Evolutionary conservation across 1,140 invertebrate genomes (phyloP), one percentile per base, ranked within the genome.

Genomic region (Muscidifurax raptorellus): DNA sequence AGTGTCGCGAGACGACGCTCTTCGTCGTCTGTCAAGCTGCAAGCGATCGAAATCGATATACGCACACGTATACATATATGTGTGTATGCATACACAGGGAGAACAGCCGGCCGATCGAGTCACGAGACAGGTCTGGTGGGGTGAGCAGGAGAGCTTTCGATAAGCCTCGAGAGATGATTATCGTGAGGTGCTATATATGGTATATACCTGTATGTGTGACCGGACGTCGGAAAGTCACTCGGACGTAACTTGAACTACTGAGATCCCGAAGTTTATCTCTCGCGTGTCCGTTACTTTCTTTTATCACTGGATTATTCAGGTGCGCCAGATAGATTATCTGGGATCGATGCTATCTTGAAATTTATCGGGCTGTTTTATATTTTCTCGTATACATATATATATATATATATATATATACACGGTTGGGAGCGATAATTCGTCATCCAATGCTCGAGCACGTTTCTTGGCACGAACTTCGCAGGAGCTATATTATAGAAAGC

Each of bases 311-410:
- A 36, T 36, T 66, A 75, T 66, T 82, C 80, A 78, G 47, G 80
- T 82, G 64, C 69, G n/a, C 32, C 71, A 27, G 52, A 32, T 67
- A 83, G 86, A 87, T 87, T 76, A 87, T 87, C 86, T 22, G 47
- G 52, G 22, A 71, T 40, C 47, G 40, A 27, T 40, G 79, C 84
- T 87, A 83, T 81, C 80, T 22, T 30, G 52, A 84, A 84, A 84
- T 80, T 84, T 76, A 80, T 84, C 82, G 47, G 30, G 10, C 40
- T 71, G 74, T 18, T 52, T 72, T 22, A 18, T 18, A n/a, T 74
- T 72, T 72, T 25, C 44, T 52, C 36, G 22, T 36, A 66, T 32
- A 32, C 5, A 32, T 6, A 32, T 32, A 32, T 32, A 32, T 6
- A 5, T 6, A 2, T 32, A 13, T 27, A 40, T 32, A 32, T 32